Conservation (phyloP, 2,797 vertebrate species). For the Syngnathus acus region DNA sequence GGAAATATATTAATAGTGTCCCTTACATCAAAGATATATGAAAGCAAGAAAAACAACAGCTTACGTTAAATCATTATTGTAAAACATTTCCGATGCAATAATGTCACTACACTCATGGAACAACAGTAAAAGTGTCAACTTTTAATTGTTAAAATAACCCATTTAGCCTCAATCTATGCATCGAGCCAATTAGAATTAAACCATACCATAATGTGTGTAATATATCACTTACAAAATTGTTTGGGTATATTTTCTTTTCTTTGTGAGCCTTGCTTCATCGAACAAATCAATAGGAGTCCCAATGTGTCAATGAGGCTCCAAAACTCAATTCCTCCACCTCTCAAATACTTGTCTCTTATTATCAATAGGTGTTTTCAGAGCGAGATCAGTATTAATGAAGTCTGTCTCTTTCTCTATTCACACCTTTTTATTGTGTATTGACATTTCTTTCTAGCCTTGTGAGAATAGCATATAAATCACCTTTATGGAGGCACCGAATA, state of each 20-base stretch:
- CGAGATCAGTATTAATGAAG: slow-evolving; percentile 68
- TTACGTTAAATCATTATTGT: too few relatives aligned
- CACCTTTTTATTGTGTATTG: slow-evolving; percentile 73
- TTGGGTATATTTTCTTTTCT: slow-evolving; percentile 3
- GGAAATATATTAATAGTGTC: too few relatives aligned
- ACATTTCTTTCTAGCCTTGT: slow-evolving; percentile 53
- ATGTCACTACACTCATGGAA: not conserved
- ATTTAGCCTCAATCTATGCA: not conserved
- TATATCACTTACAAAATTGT: not conserved
- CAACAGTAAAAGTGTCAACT: not conserved
- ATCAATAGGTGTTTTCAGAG: slow-evolving; percentile 58
- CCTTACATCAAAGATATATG: too few relatives aligned
- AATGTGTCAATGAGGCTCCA: slow-evolving; percentile 54
- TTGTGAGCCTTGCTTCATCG: slow-evolving; percentile 12
- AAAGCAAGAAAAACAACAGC: too few relatives aligned
- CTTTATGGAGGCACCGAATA: slow-evolving; percentile 67
- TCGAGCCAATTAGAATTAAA: not conserved
- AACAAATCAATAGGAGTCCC: slow-evolving; percentile 50
- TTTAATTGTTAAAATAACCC: not conserved
- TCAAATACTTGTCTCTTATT: slow-evolving; percentile 46
- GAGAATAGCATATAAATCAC: slow-evolving; percentile 71
- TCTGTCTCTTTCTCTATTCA: slow-evolving; percentile 54
- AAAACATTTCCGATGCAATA: too few relatives aligned
- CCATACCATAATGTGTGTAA: not conserved
- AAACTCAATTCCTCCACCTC: slow-evolving; percentile 48